Percentiles rank a stretch among this genome's conserved stretches.
Evolutionary conservation across 2,113 vertebrate genomes (phyloP).

Genomic region (Lamprologus tigripictilis): DNA sequence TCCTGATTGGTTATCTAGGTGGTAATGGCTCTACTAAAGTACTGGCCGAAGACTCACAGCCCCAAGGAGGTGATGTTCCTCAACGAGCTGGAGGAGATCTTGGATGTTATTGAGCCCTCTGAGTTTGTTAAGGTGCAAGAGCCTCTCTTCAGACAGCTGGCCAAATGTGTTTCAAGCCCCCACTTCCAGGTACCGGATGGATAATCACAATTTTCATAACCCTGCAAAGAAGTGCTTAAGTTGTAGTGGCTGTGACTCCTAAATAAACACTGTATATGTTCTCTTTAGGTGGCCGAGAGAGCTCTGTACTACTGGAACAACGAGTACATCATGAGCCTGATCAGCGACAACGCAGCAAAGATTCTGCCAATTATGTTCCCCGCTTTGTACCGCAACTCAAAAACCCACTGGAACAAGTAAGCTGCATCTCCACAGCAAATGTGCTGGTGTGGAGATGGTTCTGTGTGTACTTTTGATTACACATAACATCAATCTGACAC

Average conservation of each 20-base stretch:
- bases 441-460: neutral
- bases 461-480: neutral
- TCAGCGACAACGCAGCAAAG: conserved; percentile 95
- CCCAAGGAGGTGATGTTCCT: conserved; percentile 99
- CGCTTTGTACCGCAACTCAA: conserved; percentile 96
- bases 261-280: neutral
- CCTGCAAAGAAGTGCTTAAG: neutral
- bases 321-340: conserved; percentile 97
- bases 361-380: conserved; percentile 99
- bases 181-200: conserved; percentile 83
- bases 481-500: neutral
- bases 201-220: neutral
- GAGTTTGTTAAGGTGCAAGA: conserved; percentile 99
- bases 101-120: conserved; percentile 95
- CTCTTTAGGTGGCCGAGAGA: conserved; percentile 84
- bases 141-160: conserved; percentile 92
- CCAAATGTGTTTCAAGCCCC: conserved; percentile 96
- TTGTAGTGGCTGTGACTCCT: neutral
- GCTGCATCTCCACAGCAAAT: neutral
- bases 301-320: conserved; percentile 96
- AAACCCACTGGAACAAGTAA: conserved; percentile 99
- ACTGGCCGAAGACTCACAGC: conserved; percentile 99
- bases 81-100: conserved; percentile 94
- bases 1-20: conserved; percentile 58
- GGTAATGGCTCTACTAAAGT: conserved; percentile 96